Conservation (phyloP, 1,140 invertebrate genomes). For the Drosophila trapezifrons region DNA sequence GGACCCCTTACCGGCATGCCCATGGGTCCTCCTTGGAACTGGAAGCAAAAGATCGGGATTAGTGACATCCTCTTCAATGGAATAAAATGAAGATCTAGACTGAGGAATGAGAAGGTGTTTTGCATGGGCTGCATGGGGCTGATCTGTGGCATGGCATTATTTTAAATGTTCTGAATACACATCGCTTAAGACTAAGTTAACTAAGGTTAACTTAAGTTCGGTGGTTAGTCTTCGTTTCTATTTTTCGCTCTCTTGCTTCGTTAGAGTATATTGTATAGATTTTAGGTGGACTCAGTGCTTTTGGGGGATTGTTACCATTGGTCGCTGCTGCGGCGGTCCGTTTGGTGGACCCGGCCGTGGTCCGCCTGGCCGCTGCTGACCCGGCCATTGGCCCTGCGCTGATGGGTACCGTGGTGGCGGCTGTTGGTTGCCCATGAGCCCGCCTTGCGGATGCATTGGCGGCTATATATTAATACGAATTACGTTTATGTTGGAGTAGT, state of each 20-base stretch:
- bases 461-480: constrained; percentile 74
- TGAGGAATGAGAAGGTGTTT: constrained; percentile 37
- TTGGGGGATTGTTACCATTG: constrained; percentile 86
- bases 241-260: constrained; percentile 32
- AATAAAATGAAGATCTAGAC: neutral
- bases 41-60: constrained; percentile 44
- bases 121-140: constrained; percentile 30
- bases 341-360: constrained; percentile 88
- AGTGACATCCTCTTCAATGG: neutral
- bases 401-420: constrained; percentile 84
- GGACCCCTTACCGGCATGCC: constrained; percentile 87
- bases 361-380: constrained; percentile 87
- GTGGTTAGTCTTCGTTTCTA: constrained; percentile 58
- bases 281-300: constrained; percentile 48
- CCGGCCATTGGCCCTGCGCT: constrained; percentile 85
- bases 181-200: constrained; percentile 61
- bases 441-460: constrained; percentile 83
- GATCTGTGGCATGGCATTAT: constrained; percentile 43
- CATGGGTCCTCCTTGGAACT: constrained; percentile 88
- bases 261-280: constrained; percentile 41
- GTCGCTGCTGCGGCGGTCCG: constrained; percentile 87
- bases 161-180: constrained; percentile 81
- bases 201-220: constrained; percentile 71
- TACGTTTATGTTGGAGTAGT: constrained; percentile 55
- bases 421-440: constrained; percentile 84